These are phyloP conservation scores for Andricus grossulariae DNA, from an alignment of 1,140 invertebrate species.

Conservation along the genomic window DNA sequence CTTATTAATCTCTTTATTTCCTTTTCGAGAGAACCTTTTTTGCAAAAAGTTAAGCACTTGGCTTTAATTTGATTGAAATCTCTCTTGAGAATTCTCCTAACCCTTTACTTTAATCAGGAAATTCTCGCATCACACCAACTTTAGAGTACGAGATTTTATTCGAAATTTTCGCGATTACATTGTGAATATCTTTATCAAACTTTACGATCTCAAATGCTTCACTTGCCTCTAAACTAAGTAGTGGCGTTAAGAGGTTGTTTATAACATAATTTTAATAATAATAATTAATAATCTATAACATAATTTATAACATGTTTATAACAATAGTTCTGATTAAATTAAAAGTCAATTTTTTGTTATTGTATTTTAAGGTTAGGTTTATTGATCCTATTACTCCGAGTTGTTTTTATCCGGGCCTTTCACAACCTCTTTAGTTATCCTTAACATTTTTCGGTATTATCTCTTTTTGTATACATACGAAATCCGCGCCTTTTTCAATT, in stretches of 20 bases:
- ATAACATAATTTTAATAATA: neutral
- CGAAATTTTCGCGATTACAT: conserved; percentile 31
- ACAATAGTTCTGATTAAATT: no score
- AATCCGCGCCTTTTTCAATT: conserved; percentile 41
- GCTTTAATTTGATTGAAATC: no score
- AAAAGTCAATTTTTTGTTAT: conserved; percentile 8
- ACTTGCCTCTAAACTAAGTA: neutral
- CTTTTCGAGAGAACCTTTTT: no score
- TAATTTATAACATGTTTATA: no score
- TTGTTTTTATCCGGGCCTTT: conserved; percentile 34
- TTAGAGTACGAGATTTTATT: conserved; percentile 11
- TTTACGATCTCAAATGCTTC: conserved; percentile 9
- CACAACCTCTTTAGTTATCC: conserved; percentile 10
- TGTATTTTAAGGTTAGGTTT: conserved; percentile 32
- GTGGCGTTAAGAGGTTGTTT: neutral
- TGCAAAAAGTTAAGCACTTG: no score
- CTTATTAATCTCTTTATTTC: no score
- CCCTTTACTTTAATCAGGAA: no score
- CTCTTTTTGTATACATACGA: conserved; percentile 24
- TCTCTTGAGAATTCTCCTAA: no score
- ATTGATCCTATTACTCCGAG: conserved; percentile 32
- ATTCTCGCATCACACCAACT: no score
- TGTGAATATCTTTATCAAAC: conserved; percentile 17
- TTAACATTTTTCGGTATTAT: conserved; percentile 30
- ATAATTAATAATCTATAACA: no score